Base-by-base conservation (phyloP, 2,888 invertebrate genomes). In the Horisme vitalbata region DNA sequence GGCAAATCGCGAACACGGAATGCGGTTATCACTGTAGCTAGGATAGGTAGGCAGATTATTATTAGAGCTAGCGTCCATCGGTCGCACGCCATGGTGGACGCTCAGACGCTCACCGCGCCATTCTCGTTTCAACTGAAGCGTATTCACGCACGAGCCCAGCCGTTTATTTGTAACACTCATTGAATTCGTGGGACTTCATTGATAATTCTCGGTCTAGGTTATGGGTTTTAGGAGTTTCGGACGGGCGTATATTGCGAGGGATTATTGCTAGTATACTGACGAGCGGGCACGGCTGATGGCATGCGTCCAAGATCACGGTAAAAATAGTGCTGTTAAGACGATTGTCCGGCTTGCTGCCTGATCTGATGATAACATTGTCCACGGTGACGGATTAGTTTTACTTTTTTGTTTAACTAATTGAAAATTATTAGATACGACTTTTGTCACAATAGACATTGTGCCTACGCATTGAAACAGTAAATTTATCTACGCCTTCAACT, bases 191-290 rank as follows among this genome's bases (percentile, higher is more conserved):
- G 64, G 65, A 63, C 65, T 78, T 79, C 82, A 83, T 83, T 82
- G 78, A 80, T 75, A 68, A 63, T 70, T 68, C 68, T 59, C 65
- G 71, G 71, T 71, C 65, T 70, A 71, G 71, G 65, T 71, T 65
- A 68, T 65, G 67, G 64, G 68, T 70, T 64, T 60, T 63, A 65
- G 67, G 61, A 62, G 63, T 76, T 83, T 74, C 65, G 70, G 68
- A 59, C 71, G 71, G 76, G 72, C 75, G 79, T 75, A 75, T 79
- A 74, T 71, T 68, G 65, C 91, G 71, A 92, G 88, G 67, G 91
- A 91, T 83, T 93, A 93, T 73, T 93, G 91, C 61, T 91, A 92
- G 62, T 93, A 72, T 73, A 93, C 93, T 75, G 93, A 85, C 79
- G 90, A 84, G 43, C 92, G 81, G 51, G 92, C 93, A 68, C 91